These are phyloP conservation scores for Pharmacophagus antenor DNA, from an alignment of 2,888 invertebrate genomes.

Conservation along the genomic window DNA sequence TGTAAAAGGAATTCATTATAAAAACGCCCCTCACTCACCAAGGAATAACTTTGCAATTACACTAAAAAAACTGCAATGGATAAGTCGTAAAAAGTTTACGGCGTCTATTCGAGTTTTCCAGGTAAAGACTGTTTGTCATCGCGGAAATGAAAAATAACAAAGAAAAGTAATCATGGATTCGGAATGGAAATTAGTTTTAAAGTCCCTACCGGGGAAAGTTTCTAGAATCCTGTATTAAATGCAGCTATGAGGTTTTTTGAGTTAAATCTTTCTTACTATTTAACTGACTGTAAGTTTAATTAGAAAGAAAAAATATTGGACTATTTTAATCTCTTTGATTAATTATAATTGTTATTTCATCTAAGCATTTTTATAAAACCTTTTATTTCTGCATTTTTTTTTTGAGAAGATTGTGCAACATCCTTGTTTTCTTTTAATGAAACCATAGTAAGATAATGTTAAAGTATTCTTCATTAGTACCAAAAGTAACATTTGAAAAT, in stretches of 20 bases:
- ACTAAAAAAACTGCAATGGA: conserved; percentile 26
- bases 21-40: conserved; percentile 24
- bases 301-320: conserved; percentile 21
- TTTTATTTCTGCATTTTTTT: too few species aligned
- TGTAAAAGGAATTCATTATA: conserved; percentile 26
- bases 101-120: conserved; percentile 30
- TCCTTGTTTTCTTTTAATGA: too few species aligned
- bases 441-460: too few species aligned
- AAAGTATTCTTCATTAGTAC: not conserved
- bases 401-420: too few species aligned
- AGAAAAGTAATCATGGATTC: conserved; percentile 32
- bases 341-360: conserved; percentile 11
- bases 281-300: conserved; percentile 29
- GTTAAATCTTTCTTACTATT: conserved; percentile 29
- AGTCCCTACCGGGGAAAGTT: conserved; percentile 29
- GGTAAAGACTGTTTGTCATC: conserved; percentile 31
- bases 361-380: not conserved
- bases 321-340: conserved; percentile 13
- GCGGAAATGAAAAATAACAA: conserved; percentile 32
- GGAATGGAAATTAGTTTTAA: conserved; percentile 33
- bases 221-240: conserved; percentile 30
- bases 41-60: conserved; percentile 21
- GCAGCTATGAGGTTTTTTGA: conserved; percentile 29
- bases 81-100: conserved; percentile 23
- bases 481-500: not conserved